Percentiles rank a stretch among this genome's conserved stretches.
These are phyloP conservation scores for Agonopterix heracliana DNA, from an alignment of 2,888 invertebrate species.

Conservation along the genomic window DNA sequence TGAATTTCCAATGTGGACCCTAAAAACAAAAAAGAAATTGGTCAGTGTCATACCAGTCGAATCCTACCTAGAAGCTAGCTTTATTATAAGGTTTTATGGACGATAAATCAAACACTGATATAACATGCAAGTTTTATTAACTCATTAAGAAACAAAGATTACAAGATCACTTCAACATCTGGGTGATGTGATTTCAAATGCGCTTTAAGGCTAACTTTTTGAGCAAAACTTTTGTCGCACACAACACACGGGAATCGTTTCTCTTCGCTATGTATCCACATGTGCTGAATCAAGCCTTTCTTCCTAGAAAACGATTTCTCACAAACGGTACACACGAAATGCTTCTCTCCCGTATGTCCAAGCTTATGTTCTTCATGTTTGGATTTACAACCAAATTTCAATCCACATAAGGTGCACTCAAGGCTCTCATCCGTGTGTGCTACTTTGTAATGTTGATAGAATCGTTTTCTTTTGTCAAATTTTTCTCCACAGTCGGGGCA, in stretches of 20 bases:
- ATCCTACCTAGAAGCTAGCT: background rate
- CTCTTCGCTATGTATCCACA: slow-evolving; percentile 58
- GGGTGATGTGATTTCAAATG: slow-evolving; percentile 51
- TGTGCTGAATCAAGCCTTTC: slow-evolving; percentile 55
- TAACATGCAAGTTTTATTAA: slow-evolving; percentile 21
- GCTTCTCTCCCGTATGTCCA: slow-evolving; percentile 67
- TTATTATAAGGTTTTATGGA: slow-evolving; percentile 1
- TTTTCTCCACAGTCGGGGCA: slow-evolving; percentile 49
- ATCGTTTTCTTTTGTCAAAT: slow-evolving; percentile 39
- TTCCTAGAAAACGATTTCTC: slow-evolving; percentile 66
- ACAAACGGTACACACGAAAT: slow-evolving; percentile 60
- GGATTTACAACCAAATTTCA: slow-evolving; percentile 40
- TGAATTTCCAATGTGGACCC: slow-evolving; percentile 64
- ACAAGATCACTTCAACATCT: slow-evolving; percentile 21
- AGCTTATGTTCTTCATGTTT: slow-evolving; percentile 55
- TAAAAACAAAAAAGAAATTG: slow-evolving; percentile 70
- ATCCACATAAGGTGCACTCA: slow-evolving; percentile 46
- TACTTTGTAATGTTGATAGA: slow-evolving; percentile 49
- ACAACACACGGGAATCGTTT: slow-evolving; percentile 49
- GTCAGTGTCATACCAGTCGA: slow-evolving; percentile 45
- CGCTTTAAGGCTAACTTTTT: slow-evolving; percentile 52
- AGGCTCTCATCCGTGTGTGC: slow-evolving; percentile 46
- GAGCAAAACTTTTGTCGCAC: slow-evolving; percentile 55
- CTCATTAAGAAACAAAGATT: slow-evolving; percentile 1
- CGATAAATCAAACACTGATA: slow-evolving; percentile 1